Evolutionary conservation across 2,797 vertebrate species (phyloP), one percentile per base, ranked within the genome.

Genomic region (Tarsius wallacei): DNA sequence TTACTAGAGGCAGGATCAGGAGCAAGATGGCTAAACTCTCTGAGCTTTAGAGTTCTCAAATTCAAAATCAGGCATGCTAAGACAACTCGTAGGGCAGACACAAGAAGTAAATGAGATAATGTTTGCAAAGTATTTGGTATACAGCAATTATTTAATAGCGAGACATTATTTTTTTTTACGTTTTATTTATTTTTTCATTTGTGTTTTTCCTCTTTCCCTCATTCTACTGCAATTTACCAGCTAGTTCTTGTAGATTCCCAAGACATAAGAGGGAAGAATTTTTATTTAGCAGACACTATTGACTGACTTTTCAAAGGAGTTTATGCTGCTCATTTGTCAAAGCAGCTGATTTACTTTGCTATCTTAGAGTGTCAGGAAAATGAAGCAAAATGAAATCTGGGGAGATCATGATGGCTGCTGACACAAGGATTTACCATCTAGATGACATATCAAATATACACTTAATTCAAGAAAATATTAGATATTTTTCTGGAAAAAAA

Each of bases 341-440:
- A 93, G 76, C 51, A 73, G 81, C 33, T 96, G 83, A 86, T 96
- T 97, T 95, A 96, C 71, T 97, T 82, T 73, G 19, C 66, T 88
- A 42, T 66, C 57, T 81, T 70, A 82, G 13, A 26, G 12, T 36
- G 53, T 59, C 57, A 80, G 22, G 77, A 90, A 97, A 78, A 61
- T 59, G 61, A 33, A 53, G 73, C 26, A 74, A 53, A 92, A 93
- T 94, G 17, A 97, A 88, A 96, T 93, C 85, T 94, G 51, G 53
- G 85, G 51, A 81, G 21, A 85, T 59, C 57, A 33, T 7, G 66
- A 36, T 51, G 83, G 85, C 49, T 87, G 36, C 77, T 90, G 92
- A 80, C 55, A 80, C 22, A 76, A 90, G 94, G 47, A 94, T 94
- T 78, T 93, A 89, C 83, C 80, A 82, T 87, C 90, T 83, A 64